Base-by-base conservation (phyloP, 2,888 invertebrate genomes). In the Pristionchus entomophagus region DNA sequence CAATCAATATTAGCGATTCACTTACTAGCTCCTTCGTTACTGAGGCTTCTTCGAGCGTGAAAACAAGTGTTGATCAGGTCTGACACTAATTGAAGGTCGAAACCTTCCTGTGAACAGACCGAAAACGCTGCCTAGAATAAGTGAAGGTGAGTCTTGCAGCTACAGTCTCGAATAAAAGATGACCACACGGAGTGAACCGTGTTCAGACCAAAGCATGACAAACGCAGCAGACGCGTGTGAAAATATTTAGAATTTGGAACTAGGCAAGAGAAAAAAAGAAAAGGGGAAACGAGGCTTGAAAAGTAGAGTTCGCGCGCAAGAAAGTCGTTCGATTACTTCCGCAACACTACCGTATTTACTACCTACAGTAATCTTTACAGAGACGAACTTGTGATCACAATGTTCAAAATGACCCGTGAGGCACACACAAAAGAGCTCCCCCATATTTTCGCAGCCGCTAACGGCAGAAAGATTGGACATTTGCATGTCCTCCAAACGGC, bases 61-160 rank as follows among this genome's bases (percentile, higher is more conserved):
- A 73, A 73, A 73, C 73, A 73, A 73, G 73, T 73, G 41, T 73
- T 73, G 41, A 73, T 73, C 45, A 73, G 45, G 26, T 73, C 73
- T 41, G 73, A 73, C 3, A 73, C 73, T 73, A 73, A 26, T 73
- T 73, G 73, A 19, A 73, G 73, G 32, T 73, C 26, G 73, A 45
- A 73, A 26, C 41, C 73, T 41, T 73, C 73, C 26, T 41, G 73
- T 26, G 73, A n/a, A 22, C n/a, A 73, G 73, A 73, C 73, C 73
- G 73, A 41, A 73, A 73, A 73, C 2, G 73, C 73, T 41, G 73
- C 73, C 73, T 73, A 26, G 8, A 73, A 45, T 41, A 22, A 1
- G 19, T 4, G 26, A n/a, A 38, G 41, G 26, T 73, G 65, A 65
- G 65, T 65, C 65, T 22, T 65, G 19, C 6, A 19, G 19, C 29